Conservation (phyloP, 1,140 invertebrate genomes). For the Neodiprion virginianus region DNA sequence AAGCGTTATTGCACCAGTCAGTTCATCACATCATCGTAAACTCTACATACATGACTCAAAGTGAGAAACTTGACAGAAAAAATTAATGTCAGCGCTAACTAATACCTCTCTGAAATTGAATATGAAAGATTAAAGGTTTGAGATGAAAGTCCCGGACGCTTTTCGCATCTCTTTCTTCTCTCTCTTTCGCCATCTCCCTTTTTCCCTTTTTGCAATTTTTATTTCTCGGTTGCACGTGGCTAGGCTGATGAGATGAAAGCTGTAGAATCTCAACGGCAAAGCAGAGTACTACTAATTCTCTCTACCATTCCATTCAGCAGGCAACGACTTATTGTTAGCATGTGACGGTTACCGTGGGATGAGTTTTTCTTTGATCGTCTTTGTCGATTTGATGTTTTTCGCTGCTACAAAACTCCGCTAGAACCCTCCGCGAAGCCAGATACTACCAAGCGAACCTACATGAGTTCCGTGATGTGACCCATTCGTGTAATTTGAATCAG, state of each 20-base stretch:
- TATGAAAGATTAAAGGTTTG: slow-evolving; percentile 33
- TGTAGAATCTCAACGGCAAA: background rate
- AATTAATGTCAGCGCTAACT: no score
- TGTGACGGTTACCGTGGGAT: background rate
- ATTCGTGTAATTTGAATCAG: no score
- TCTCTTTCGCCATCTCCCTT: background rate
- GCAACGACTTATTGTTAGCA: background rate
- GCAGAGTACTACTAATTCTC: background rate
- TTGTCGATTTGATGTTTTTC: background rate
- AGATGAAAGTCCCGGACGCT: slow-evolving; percentile 23
- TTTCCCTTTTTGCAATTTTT: background rate
- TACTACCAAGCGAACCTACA: no score
- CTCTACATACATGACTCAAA: no score
- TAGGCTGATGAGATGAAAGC: slow-evolving; percentile 1
- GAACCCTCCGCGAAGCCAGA: no score
- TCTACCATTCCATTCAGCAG: background rate
- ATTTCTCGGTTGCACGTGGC: background rate
- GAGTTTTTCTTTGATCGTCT: background rate
- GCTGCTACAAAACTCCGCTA: background rate
- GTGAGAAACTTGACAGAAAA: no score
- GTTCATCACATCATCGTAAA: no score
- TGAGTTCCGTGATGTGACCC: no score
- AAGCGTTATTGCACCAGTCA: no score
- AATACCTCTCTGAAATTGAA: slow-evolving; percentile 17
- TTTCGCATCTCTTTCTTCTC: background rate